These are phyloP conservation scores for Hystrix cristata DNA, from an alignment of 2,113 vertebrate species.

Conservation along the genomic window DNA sequence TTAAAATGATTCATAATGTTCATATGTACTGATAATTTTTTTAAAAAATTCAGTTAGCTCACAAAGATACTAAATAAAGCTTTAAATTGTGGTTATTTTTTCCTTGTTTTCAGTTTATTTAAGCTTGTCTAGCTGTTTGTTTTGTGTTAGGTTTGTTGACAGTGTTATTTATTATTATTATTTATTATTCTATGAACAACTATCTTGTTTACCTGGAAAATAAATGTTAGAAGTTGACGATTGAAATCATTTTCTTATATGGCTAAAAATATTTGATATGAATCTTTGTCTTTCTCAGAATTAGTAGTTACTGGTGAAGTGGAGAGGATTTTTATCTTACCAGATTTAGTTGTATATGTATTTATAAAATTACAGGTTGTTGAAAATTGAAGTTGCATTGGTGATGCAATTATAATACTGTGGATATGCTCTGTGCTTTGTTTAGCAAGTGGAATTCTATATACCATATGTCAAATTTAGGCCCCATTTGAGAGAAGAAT, in stretches of 20 bases:
- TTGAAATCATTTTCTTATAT: neutral
- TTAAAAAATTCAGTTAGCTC: neutral
- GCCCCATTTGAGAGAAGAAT: neutral
- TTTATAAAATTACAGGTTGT: slow-evolving; percentile 9
- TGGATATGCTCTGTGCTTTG: neutral
- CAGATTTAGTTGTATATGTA: neutral
- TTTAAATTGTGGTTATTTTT: neutral
- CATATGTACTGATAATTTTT: neutral
- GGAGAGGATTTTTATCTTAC: neutral
- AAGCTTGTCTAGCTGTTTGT: neutral
- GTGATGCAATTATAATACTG: neutral
- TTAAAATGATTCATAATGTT: neutral
- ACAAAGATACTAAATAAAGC: neutral
- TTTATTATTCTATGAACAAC: neutral
- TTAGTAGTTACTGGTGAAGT: neutral
- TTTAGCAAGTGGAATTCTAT: neutral
- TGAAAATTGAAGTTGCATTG: neutral
- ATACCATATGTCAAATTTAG: neutral
- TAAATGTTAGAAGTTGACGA: neutral
- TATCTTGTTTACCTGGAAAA: neutral
- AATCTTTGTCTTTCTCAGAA: neutral
- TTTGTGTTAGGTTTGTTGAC: neutral
- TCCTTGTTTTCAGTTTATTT: slow-evolving; percentile 30
- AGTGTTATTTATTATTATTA: neutral
- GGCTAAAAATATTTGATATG: neutral